A percentile compares a stretch with the other conserved stretches of the same genome.
Evolutionary conservation across 1,140 invertebrate species (phyloP).

Genomic region (Argopecten irradians): DNA sequence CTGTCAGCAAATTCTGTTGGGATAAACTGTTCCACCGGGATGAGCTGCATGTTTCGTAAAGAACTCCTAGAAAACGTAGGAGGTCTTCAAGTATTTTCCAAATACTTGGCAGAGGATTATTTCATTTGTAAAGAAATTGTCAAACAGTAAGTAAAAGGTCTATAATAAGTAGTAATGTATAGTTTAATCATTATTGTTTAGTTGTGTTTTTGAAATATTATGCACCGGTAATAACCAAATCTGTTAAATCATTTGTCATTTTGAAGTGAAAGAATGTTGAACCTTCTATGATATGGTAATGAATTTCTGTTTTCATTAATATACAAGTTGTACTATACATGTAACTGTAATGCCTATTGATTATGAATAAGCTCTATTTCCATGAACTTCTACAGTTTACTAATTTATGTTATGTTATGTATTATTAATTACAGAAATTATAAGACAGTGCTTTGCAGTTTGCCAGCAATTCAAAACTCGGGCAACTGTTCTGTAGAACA

Average conservation of each 20-base stretch:
- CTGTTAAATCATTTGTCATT: not conserved
- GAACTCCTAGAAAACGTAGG: slow-evolving; percentile 93
- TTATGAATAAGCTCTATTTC: too few relatives aligned
- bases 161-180: not conserved
- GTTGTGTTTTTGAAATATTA: not conserved
- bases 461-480: slow-evolving; percentile 95
- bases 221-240: not conserved
- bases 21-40: slow-evolving; percentile 98
- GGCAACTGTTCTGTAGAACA: slow-evolving; percentile 89
- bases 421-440: slow-evolving; percentile 73
- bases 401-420: slow-evolving; percentile 26
- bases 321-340: too few relatives aligned
- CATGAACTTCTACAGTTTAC: not conserved
- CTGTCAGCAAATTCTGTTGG: slow-evolving; percentile 92
- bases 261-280: not conserved
- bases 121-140: slow-evolving; percentile 96
- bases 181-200: not conserved
- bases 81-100: slow-evolving; percentile 92
- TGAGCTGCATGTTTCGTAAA: slow-evolving; percentile 97
- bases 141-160: slow-evolving; percentile 79
- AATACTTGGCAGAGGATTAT: slow-evolving; percentile 98
- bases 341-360: too few relatives aligned
- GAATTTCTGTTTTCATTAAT: too few relatives aligned
- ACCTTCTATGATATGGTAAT: too few relatives aligned
- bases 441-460: slow-evolving; percentile 81